Percentiles rank a stretch among this genome's conserved stretches.
Evolutionary conservation across 2,888 invertebrate genomes (phyloP).

Genomic region (Heliconius hortense): DNA sequence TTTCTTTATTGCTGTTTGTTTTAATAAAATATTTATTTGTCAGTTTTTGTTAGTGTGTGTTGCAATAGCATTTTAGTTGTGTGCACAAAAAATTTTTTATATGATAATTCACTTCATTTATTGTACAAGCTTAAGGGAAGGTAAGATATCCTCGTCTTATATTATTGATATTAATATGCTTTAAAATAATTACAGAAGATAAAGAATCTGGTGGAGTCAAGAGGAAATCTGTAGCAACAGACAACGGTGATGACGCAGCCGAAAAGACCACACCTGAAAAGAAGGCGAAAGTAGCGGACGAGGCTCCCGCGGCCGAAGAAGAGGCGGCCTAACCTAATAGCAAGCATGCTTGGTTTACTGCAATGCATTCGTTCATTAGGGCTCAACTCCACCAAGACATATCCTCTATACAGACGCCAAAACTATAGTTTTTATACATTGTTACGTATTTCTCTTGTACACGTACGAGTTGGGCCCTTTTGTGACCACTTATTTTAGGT

Average conservation of each 20-base stretch:
- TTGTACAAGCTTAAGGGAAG: neutral
- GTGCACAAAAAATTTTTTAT: neutral
- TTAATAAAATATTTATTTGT: conserved; percentile 18
- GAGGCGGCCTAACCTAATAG: conserved; percentile 79
- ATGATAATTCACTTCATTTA: neutral
- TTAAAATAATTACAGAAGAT: conserved; percentile 63
- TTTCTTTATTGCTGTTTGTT: neutral
- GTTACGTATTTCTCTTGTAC: conserved; percentile 55
- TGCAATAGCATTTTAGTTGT: neutral
- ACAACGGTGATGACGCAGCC: conserved; percentile 75
- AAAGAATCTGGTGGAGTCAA: conserved; percentile 83
- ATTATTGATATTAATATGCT: conserved; percentile 2
- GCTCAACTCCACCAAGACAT: conserved; percentile 70
- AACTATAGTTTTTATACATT: conserved; percentile 65
- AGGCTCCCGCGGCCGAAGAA: conserved; percentile 79
- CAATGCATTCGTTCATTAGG: conserved; percentile 77
- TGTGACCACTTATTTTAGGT: conserved; percentile 73
- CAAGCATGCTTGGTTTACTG: conserved; percentile 73
- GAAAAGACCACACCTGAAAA: conserved; percentile 87
- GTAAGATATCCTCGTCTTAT: neutral
- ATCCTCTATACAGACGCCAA: conserved; percentile 63
- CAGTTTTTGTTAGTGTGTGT: neutral
- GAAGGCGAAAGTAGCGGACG: conserved; percentile 86
- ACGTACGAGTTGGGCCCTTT: conserved; percentile 73
- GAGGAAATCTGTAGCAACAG: conserved; percentile 85